Percentiles rank a stretch among this genome's conserved stretches.
Evolutionary conservation across 2,113 vertebrate species (phyloP).

Genomic region (Artemisiospiza belli): DNA sequence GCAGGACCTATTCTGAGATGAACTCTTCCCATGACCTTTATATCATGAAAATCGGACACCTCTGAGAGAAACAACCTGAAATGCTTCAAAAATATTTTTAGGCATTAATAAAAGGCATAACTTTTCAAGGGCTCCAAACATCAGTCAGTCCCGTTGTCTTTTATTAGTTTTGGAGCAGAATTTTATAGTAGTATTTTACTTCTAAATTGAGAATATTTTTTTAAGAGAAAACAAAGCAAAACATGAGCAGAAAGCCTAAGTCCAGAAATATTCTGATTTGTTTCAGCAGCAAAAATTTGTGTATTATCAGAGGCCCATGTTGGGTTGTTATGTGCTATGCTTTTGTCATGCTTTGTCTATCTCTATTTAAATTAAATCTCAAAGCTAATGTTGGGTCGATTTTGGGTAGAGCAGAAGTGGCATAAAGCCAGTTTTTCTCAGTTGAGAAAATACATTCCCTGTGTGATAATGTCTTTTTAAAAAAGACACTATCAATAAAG

Average conservation of each 20-base stretch:
- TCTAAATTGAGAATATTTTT: neutral
- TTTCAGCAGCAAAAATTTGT: neutral
- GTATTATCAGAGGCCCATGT: neutral
- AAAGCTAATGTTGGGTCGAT: neutral
- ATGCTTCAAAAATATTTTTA: neutral
- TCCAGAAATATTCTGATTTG: neutral
- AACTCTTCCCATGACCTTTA: neutral
- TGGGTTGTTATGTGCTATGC: neutral
- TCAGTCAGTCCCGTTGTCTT: neutral
- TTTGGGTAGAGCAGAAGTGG: neutral
- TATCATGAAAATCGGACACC: neutral
- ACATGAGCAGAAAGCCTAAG: neutral
- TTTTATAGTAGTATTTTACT: neutral
- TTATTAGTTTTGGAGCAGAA: neutral
- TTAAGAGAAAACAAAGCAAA: neutral
- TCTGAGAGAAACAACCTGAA: neutral
- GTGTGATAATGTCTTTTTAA: neutral
- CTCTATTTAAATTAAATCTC: conserved; percentile 31
- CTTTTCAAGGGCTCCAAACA: neutral
- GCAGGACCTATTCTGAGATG: neutral
- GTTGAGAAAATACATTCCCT: neutral
- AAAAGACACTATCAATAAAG: neutral
- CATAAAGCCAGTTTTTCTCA: neutral
- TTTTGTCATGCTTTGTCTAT: conserved; percentile 45
- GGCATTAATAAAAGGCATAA: neutral